Conservation (phyloP, 2,888 invertebrate genomes). For the Amiota minor region DNA sequence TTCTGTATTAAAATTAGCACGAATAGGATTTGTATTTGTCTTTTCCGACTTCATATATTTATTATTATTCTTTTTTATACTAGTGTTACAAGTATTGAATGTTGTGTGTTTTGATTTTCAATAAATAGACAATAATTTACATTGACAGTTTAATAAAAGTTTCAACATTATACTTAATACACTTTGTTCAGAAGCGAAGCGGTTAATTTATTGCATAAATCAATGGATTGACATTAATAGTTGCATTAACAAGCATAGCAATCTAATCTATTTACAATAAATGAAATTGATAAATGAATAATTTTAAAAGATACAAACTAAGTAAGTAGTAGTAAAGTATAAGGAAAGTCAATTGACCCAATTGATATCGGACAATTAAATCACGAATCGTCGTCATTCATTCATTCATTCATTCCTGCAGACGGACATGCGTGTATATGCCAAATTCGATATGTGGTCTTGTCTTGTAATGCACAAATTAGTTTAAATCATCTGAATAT, state of each 20-base stretch:
- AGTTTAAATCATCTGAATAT: background rate
- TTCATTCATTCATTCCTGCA: background rate
- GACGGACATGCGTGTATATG: background rate
- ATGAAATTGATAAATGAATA: background rate
- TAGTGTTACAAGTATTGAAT: background rate
- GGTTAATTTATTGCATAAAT: slow-evolving; percentile 5
- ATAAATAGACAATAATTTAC: background rate
- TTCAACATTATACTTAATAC: background rate
- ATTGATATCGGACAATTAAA: background rate
- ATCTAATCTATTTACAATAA: slow-evolving; percentile 5
- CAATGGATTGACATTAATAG: slow-evolving; percentile 1
- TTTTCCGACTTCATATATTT: background rate
- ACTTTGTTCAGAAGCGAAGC: background rate
- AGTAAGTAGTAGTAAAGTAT: background rate
- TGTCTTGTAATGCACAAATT: slow-evolving; percentile 8
- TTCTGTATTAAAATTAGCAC: background rate
- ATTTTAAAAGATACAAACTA: background rate
- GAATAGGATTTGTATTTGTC: background rate
- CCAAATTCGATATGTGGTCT: slow-evolving; percentile 6
- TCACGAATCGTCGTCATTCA: no score
- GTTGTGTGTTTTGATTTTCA: background rate
- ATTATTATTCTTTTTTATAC: background rate
- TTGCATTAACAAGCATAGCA: background rate
- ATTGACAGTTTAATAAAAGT: slow-evolving; percentile 19
- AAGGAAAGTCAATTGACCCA: background rate